Base-by-base conservation (phyloP, 2,888 invertebrate species). In the Gortyna flavago region DNA sequence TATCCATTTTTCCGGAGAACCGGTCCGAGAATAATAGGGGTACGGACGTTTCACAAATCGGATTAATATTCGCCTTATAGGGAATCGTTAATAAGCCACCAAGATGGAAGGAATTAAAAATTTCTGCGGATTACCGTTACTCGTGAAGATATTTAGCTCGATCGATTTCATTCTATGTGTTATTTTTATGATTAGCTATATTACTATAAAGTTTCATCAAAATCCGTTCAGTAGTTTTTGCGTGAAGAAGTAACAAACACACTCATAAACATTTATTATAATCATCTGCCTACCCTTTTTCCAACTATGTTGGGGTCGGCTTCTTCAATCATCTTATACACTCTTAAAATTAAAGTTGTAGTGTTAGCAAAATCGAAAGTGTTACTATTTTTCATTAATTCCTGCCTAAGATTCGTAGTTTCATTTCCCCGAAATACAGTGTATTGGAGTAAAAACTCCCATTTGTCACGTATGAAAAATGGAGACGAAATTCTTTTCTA, bases 1-100 rank as follows among this genome's bases (percentile, higher is more conserved):
- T 95, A 95, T 93, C 93, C 94, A 93, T 94, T 95, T 95, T 94
- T 92, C 93, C 93, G 90, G 92, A 89, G 90, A 93, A 86, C 90
- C 90, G 91, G 89, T 90, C 88, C 85, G 90, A 85, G 91, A 92
- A 90, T 94, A 95, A 95, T 93, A 91, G 93, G 88, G 90, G 89
- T 90, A 90, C 90, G 90, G 92, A 90, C 92, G 92, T 89, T 92
- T 91, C 87, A 88, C 85, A 93, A 96, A 96, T 95, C 94, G 90
- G 95, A 96, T 96, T 96, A 96, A 92, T 92, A 89, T 90, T 88
- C 90, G 90, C 91, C 91, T 92, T 93, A 92, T 90, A 91, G 90
- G 87, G 90, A 93, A 93, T 93, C 91, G 88, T 88, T 93, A 93
- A 93, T 91, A 91, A 93, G 89, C 90, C 79, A 78, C 72, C 72